A percentile compares a stretch with the other conserved stretches of the same genome.
Evolutionary conservation across 2,797 vertebrate genomes (phyloP).

Genomic region (Schizothorax lantsangensis): DNA sequence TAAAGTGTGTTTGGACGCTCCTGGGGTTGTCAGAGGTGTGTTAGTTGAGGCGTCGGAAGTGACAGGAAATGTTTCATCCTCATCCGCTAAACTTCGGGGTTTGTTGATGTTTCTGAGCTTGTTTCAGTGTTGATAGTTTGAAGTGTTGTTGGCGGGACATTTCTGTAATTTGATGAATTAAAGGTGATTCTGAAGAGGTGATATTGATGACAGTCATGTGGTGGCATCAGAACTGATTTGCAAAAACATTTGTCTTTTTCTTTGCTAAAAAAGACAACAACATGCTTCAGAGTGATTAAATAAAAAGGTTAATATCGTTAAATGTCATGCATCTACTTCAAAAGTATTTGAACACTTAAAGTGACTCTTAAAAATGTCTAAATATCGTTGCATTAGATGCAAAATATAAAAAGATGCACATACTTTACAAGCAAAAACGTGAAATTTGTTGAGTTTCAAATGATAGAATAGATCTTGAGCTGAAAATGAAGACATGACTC

Average conservation of each 20-base stretch:
- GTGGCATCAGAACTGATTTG: neutral
- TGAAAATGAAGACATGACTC: neutral
- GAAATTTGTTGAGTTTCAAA: neutral
- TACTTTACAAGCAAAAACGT: neutral
- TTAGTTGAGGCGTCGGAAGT: neutral
- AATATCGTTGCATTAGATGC: neutral
- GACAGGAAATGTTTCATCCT: slow-evolving; percentile 17
- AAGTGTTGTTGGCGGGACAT: neutral
- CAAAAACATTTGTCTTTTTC: neutral
- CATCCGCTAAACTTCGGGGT: slow-evolving; percentile 8
- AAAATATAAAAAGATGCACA: neutral
- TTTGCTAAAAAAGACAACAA: neutral
- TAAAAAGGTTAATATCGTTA: neutral
- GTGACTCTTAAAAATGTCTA: neutral
- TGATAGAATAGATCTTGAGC: neutral
- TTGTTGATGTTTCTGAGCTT: neutral
- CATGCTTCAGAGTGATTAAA: neutral
- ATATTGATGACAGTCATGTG: neutral
- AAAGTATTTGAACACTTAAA: neutral
- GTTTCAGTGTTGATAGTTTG: neutral
- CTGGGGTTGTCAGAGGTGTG: neutral
- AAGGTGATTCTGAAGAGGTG: neutral
- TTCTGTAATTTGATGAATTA: neutral
- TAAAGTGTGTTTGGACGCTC: neutral
- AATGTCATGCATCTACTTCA: neutral